These are phyloP conservation scores for Nomia melanderi DNA, from an alignment of 1,140 invertebrate genomes.

Conservation along the genomic window DNA sequence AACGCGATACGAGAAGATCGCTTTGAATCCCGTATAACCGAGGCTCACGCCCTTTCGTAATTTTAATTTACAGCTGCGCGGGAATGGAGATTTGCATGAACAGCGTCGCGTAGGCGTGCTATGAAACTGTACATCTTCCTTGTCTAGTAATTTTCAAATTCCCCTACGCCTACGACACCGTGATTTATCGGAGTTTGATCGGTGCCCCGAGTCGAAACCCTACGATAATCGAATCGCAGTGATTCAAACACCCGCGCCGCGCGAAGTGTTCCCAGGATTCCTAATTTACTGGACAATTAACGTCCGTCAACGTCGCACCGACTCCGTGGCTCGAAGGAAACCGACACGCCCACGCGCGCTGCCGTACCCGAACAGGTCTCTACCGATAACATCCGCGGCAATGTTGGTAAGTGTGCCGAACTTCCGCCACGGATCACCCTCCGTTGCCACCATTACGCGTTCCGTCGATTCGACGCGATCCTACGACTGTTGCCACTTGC, in stretches of 20 bases:
- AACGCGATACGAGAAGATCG: too few species aligned
- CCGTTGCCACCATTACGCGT: slow-evolving; percentile 25
- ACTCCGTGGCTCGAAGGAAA: slow-evolving; percentile 45
- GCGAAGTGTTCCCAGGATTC: background rate
- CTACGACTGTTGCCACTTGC: background rate
- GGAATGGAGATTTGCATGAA: too few species aligned
- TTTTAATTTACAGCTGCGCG: too few species aligned
- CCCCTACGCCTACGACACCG: too few species aligned
- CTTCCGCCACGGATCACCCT: slow-evolving; percentile 57
- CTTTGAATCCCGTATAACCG: too few species aligned
- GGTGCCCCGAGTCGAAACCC: background rate
- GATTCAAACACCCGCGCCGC: background rate
- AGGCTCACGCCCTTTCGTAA: too few species aligned
- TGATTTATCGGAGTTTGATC: background rate
- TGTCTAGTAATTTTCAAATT: too few species aligned
- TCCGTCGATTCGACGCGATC: slow-evolving; percentile 34
- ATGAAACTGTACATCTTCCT: too few species aligned
- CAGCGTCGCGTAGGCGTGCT: too few species aligned
- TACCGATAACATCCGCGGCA: slow-evolving; percentile 25
- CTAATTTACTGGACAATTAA: background rate
- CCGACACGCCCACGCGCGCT: slow-evolving; percentile 54
- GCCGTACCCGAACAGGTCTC: slow-evolving; percentile 43
- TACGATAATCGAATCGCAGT: background rate
- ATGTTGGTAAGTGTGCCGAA: slow-evolving; percentile 60
- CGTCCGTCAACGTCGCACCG: background rate